These are phyloP conservation scores for Capreolus pygargus DNA, from an alignment of 2,113 vertebrate genomes.

Conservation along the genomic window DNA sequence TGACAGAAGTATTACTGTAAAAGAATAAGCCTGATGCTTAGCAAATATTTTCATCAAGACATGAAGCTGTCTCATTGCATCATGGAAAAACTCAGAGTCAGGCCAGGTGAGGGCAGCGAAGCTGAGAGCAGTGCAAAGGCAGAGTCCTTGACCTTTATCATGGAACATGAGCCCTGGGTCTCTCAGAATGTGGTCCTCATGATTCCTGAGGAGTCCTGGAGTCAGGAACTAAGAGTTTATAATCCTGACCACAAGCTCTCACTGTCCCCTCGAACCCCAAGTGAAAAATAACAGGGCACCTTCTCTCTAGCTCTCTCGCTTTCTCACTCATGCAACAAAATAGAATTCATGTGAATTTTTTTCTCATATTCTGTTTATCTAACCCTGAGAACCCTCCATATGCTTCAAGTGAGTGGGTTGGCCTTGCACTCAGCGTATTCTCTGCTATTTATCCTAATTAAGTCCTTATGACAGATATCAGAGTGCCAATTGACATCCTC, in stretches of 20 bases:
- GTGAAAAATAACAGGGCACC: not conserved
- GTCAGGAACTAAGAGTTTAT: not conserved
- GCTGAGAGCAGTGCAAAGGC: accelerated
- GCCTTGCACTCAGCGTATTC: not conserved
- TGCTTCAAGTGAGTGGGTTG: not conserved
- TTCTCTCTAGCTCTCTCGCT: not conserved
- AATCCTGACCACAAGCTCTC: not conserved
- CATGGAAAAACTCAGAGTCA: not conserved
- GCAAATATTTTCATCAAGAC: not conserved
- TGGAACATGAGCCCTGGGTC: too few species aligned
- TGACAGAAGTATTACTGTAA: not conserved
- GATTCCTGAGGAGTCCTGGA: not conserved
- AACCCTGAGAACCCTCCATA: not conserved
- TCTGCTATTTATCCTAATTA: not conserved
- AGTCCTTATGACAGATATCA: not conserved
- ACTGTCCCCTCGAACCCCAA: not conserved
- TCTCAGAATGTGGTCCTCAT: not conserved
- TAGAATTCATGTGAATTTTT: not conserved
- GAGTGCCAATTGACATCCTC: not conserved
- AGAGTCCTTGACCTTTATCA: not conserved
- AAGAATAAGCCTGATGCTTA: not conserved
- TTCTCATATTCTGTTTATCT: not conserved
- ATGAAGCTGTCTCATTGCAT: not conserved
- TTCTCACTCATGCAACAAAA: not conserved
- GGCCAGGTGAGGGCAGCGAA: not conserved